Evolutionary conservation across 1,140 invertebrate species (phyloP), one percentile per base, ranked within the genome.

Genomic region (Halyomorpha halys): DNA sequence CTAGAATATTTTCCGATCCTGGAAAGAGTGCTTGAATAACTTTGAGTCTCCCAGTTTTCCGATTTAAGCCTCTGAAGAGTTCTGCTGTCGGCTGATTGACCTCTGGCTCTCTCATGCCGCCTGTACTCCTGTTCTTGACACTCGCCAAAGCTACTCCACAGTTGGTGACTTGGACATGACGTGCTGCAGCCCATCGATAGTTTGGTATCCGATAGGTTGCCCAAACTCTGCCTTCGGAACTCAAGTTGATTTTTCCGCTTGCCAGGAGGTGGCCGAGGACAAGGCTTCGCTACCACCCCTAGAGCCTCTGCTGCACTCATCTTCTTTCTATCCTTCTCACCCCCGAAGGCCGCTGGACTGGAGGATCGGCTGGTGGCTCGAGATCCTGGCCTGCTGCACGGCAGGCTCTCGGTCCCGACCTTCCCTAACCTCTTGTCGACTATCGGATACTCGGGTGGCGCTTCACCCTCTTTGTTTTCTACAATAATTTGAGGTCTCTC

Each of bases 271-370:
- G 69, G 67, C 27, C 71, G 62, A 4, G 71, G 71, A 59, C 70
- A 70, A 9, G 71, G 71, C 62, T 72, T 72, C n/a, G 71, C 69
- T 15, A 72, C 66, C 8, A 72, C 71, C 11, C 71, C 71, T 2
- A 72, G 54, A 13, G 71, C 71, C 65, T 72, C 71, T 2, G 71
- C 71, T 14, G 71, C 71, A 63, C 70, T 72, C 3, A 72, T 70
- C 62, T 67, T 70, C 23, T 64, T 66, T 25, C 59, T 66, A 8
- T 60, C 39, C 23, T 45, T 44, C 23, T 64, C 61, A 1, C 34
- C 60, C 18, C 61, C 59, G 44, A 69, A 70, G 6, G 65, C 64
- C 3, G 69, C 69, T 6, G 69, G 69, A 8, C 68, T 69, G 2
- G 69, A 70, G 6, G 69, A 70, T 47, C 69, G 62, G 34, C 65